Base-by-base conservation (phyloP, 2,113 vertebrate genomes). In the Cygnus buccinator region DNA sequence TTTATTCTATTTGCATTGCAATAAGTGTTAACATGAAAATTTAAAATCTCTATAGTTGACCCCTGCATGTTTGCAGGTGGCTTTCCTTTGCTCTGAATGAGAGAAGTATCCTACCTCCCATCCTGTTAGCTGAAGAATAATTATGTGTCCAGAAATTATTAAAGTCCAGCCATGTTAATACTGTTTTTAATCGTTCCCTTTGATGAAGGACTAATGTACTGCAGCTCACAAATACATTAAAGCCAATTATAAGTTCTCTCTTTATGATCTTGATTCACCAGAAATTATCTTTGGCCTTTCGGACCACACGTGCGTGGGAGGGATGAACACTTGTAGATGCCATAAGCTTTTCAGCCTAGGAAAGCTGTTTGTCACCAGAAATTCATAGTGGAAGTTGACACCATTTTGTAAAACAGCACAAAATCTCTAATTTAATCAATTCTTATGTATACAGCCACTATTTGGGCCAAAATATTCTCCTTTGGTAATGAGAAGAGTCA, bases 121-220 rank as follows among this genome's bases (percentile, higher is more conserved):
- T 89, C 59, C 95, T 87, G 86, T 96, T 97, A 97, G 88, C 94
- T 77, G 37, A 52, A 96, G 95, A 96, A 94, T 97, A 97, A 97
- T 98, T 97, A 96, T 23, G 87, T n/a, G 26, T 94, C 95, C 84
- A 70, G 81, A 98, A 97, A 98, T 98, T 97, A 98, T 97, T 97
- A 95, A 87, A 90, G 78, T 89, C 91, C 65, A 94, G 71, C 54
- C 92, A 79, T 83, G 97, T 97, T 97, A 98, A 97, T 82, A 82
- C 87, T 76, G 70, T 26, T 61, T 97, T 97, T 96, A 52, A 97
- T 95, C 94, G 96, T 97, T 97, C 78, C 23, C 82, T 98, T 97
- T 98, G 97, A 97, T 97, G 96, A 97, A 97, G 61, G 94, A 73
- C 95, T 98, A 96, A 97, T 92, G 96, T 96, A 94, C 89, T 97